Base-by-base conservation (phyloP, 2,797 vertebrate species). In the Melanotaenia parkinsoni region DNA sequence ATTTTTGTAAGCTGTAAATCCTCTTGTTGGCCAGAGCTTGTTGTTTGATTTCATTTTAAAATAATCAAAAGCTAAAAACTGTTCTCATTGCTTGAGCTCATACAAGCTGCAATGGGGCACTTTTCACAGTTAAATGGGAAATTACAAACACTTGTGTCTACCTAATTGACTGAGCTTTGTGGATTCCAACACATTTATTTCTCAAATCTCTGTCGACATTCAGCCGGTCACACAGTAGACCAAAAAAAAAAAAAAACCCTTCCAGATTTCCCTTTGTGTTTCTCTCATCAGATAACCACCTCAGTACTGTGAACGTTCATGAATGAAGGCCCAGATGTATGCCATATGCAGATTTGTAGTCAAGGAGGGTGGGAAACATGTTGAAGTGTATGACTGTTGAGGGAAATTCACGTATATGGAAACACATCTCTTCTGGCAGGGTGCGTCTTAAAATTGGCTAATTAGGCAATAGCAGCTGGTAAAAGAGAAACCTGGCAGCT, bases 391-490 rank as follows among this genome's bases (percentile, higher is more conserved):
- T 45, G 85, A 77, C 79, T 76, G 84, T 43, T 28, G 85, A 85
- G 84, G 79, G 80, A 77, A 86, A 74, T 71, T 86, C 83, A 79
- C 80, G 79, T 83, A 86, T 88, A 88, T 61, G 83, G 76, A 88
- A 93, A 93, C 88, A 86, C 88, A 86, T 91, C 91, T 92, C 79
- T 80, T 88, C 77, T 89, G 85, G 89, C 83, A 63, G 80, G 87
- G 88, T 79, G 91, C 91, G 84, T 85, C 85, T 82, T 80, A 75
- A 88, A 89, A 84, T 28, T 85, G 83, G 88, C 84, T 93, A 93
- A 94, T 94, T 93, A 93, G 92, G 86, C 87, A 72, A 47, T 79
- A 79, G 88, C 89, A 91, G 92, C 85, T 91, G 91, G 88, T 78
- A 77, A 67, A 79, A 72, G 76, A 86, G 83, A 75, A 78, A 64